Percentiles rank a stretch among this genome's conserved stretches.
phyloP scores from a whole-genome alignment of 2,888 invertebrate species.

The Atherix ibis region DNA sequence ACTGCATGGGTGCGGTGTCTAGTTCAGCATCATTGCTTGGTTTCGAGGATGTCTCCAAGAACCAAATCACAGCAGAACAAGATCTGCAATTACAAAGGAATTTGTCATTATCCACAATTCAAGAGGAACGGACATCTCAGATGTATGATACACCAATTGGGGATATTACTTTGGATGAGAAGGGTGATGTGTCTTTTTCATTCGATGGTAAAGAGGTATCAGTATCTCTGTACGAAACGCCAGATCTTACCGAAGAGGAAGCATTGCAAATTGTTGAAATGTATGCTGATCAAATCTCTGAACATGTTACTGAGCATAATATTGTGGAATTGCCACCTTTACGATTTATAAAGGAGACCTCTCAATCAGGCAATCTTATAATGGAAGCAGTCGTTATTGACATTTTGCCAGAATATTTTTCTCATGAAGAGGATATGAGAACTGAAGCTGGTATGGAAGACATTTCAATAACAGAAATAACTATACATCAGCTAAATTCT shows the following conservation, averaged over 20 bases:
- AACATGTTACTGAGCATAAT: conserved; percentile 72
- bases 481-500: conserved; percentile 38
- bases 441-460: conserved; percentile 81
- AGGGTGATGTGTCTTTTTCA: conserved; percentile 76
- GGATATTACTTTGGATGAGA: conserved; percentile 60
- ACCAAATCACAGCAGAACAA: conserved; percentile 35
- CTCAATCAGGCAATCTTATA: conserved; percentile 68
- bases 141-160: conserved; percentile 71
- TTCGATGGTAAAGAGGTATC: conserved; percentile 87
- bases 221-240: conserved; percentile 80
- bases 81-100: conserved; percentile 41
- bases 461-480: conserved; percentile 65
- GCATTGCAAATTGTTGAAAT: conserved; percentile 83
- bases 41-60: conserved; percentile 58
- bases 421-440: conserved; percentile 60
- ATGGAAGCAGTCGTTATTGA: conserved; percentile 89
- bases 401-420: conserved; percentile 70
- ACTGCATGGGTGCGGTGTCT: conserved; percentile 80
- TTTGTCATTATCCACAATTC: conserved; percentile 77
- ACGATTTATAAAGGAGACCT: conserved; percentile 77
- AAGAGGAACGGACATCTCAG: conserved; percentile 80
- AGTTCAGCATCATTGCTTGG: conserved; percentile 78
- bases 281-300: conserved; percentile 85
- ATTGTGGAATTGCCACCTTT: conserved; percentile 74
- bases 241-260: conserved; percentile 82